These are phyloP conservation scores for Cygnus buccinator DNA, from an alignment of 2,113 vertebrate species.

Conservation along the genomic window DNA sequence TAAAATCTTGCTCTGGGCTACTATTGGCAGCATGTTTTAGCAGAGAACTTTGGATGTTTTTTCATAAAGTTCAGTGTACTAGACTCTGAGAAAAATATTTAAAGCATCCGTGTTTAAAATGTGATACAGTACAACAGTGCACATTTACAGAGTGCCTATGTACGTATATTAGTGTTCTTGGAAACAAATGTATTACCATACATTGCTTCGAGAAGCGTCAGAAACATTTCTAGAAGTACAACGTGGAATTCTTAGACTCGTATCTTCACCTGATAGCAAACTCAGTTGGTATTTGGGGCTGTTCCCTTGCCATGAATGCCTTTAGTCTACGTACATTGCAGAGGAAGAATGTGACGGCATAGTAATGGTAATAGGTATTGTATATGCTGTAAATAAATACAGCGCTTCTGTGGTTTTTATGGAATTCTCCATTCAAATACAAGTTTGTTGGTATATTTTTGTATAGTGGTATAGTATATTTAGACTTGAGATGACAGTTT, in stretches of 20 bases:
- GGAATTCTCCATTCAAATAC: neutral
- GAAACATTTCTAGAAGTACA: neutral
- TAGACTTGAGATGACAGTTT: neutral
- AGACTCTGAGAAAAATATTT: neutral
- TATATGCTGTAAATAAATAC: neutral
- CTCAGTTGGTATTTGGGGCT: neutral
- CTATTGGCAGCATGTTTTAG: neutral
- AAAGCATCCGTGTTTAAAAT: neutral
- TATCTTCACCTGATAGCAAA: neutral
- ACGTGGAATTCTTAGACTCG: neutral
- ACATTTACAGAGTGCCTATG: neutral
- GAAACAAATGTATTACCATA: neutral
- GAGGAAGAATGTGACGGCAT: neutral
- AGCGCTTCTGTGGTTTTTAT: neutral
- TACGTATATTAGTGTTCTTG: neutral
- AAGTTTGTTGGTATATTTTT: neutral
- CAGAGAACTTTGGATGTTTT: neutral
- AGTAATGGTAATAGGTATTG: neutral
- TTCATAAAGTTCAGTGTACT: neutral
- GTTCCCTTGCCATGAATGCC: neutral
- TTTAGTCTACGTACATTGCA: neutral
- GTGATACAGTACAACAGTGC: neutral
- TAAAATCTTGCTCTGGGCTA: slow-evolving; percentile 52
- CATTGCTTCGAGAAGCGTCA: neutral
- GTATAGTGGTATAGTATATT: neutral